phyloP scores from a whole-genome alignment of 1,140 invertebrate species.

The Sycophila sp. region DNA sequence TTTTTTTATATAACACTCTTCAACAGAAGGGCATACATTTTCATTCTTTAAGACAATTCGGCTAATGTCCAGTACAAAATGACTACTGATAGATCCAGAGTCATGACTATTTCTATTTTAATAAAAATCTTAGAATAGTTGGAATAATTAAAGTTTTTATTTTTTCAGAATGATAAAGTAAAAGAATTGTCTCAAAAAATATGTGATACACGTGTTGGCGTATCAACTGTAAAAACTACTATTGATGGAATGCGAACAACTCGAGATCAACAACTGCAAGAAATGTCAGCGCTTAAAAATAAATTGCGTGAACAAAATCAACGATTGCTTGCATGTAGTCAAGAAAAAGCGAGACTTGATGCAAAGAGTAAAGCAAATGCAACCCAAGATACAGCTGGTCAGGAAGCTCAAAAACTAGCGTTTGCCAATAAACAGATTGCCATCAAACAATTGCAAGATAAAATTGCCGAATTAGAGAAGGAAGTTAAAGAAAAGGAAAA shows the following conservation, averaged over 20 bases:
- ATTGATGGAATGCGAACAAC: slow-evolving; percentile 96
- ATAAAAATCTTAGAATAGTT: neutral
- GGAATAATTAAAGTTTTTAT: slow-evolving; percentile 2
- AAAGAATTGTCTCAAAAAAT: slow-evolving; percentile 89
- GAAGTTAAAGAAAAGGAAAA: slow-evolving; percentile 78
- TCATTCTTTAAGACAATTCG: no score
- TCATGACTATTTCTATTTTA: no score
- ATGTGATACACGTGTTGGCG: slow-evolving; percentile 85
- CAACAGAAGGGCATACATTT: no score
- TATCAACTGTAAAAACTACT: slow-evolving; percentile 91
- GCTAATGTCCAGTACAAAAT: no score
- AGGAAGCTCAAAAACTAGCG: slow-evolving; percentile 74
- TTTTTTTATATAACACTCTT: slow-evolving; percentile 7
- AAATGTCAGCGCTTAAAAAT: slow-evolving; percentile 88
- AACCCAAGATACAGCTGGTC: slow-evolving; percentile 63
- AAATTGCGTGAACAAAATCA: slow-evolving; percentile 87
- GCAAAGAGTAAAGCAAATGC: slow-evolving; percentile 76
- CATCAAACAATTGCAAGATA: slow-evolving; percentile 86
- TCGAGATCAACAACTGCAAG: slow-evolving; percentile 87
- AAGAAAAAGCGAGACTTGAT: slow-evolving; percentile 85
- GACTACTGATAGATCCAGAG: no score
- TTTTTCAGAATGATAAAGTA: slow-evolving; percentile 78
- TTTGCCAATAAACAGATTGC: slow-evolving; percentile 85
- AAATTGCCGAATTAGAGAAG: slow-evolving; percentile 72
- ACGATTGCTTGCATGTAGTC: slow-evolving; percentile 79